Conservation (phyloP, 2,797 vertebrate genomes). For the Percopsis omiscomaycus region DNA sequence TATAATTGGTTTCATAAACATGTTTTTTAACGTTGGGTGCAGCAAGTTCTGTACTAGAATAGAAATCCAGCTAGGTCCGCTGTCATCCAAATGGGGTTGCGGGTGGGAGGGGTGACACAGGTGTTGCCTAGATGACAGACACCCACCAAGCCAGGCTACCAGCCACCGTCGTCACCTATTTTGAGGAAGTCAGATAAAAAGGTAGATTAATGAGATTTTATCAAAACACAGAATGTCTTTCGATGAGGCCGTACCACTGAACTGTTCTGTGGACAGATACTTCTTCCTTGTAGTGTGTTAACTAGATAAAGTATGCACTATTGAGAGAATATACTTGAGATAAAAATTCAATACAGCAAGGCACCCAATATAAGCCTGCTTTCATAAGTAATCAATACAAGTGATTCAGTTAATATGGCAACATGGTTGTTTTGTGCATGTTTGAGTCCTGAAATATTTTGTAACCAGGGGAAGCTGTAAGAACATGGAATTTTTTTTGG, state of each 20-base stretch:
- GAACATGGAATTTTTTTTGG: neutral
- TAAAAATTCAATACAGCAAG: too few species aligned
- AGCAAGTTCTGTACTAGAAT: constrained; percentile 28
- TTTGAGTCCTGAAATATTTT: neutral
- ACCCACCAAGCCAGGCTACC: constrained; percentile 23
- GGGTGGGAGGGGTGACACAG: constrained; percentile 13
- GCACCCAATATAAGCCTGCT: too few species aligned
- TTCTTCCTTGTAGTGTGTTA: neutral
- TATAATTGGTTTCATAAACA: constrained; percentile 31
- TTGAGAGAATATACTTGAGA: too few species aligned
- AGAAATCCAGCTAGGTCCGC: constrained; percentile 15
- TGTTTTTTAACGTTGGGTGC: constrained; percentile 9
- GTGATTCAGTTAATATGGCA: neutral
- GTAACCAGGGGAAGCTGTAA: neutral
- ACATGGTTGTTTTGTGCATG: neutral
- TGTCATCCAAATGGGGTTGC: constrained; percentile 23
- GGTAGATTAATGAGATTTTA: neutral
- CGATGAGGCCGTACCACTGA: neutral
- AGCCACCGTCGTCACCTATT: constrained; percentile 36
- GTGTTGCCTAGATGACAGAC: constrained; percentile 25
- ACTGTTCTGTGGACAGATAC: neutral
- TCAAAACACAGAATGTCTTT: neutral
- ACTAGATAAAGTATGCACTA: neutral
- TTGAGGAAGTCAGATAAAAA: constrained; percentile 5
- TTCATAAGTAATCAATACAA: neutral